phyloP scores from a whole-genome alignment of 1,140 invertebrate genomes.

The Dinothrombium tinctorium region DNA sequence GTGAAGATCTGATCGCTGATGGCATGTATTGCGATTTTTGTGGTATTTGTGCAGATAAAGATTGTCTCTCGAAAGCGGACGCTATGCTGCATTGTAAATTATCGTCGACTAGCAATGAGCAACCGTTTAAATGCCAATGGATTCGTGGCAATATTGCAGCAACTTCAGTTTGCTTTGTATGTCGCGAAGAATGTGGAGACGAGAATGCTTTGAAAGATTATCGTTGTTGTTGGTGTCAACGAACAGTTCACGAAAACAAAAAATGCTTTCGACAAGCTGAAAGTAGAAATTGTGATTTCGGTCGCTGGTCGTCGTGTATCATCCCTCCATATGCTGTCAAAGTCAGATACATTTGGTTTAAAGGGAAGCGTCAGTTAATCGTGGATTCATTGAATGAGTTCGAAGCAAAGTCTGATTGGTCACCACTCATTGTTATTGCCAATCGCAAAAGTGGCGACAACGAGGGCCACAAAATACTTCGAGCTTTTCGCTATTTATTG shows the following conservation, averaged over 20 bases:
- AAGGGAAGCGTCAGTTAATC: constrained; percentile 16
- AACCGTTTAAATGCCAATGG: constrained; percentile 29
- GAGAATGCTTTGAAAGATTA: constrained; percentile 37
- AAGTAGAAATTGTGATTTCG: constrained; percentile 23
- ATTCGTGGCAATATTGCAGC: constrained; percentile 50
- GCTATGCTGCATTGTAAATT: constrained; percentile 47
- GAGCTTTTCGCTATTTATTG: constrained; percentile 46
- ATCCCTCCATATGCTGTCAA: constrained; percentile 26
- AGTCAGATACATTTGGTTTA: constrained; percentile 19
- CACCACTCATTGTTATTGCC: constrained; percentile 31
- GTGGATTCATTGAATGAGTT: constrained; percentile 19
- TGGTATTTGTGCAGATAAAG: constrained; percentile 53
- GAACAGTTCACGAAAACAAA: constrained; percentile 36
- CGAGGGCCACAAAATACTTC: constrained; percentile 50
- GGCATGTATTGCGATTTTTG: constrained; percentile 69
- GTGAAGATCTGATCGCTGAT: constrained; percentile 37
- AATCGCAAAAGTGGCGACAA: constrained; percentile 74
- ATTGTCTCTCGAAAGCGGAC: constrained; percentile 47
- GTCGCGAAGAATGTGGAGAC: constrained; percentile 38
- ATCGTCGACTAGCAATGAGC: constrained; percentile 23
- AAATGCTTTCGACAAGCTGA: constrained; percentile 23
- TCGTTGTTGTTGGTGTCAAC: constrained; percentile 70
- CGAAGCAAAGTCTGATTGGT: constrained; percentile 21
- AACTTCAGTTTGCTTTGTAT: constrained; percentile 35
- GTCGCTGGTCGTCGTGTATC: constrained; percentile 20